A percentile compares a stretch with the other conserved stretches of the same genome.
These are phyloP conservation scores for Lamprologus tigripictilis DNA, from an alignment of 2,113 vertebrate species.

Conservation along the genomic window DNA sequence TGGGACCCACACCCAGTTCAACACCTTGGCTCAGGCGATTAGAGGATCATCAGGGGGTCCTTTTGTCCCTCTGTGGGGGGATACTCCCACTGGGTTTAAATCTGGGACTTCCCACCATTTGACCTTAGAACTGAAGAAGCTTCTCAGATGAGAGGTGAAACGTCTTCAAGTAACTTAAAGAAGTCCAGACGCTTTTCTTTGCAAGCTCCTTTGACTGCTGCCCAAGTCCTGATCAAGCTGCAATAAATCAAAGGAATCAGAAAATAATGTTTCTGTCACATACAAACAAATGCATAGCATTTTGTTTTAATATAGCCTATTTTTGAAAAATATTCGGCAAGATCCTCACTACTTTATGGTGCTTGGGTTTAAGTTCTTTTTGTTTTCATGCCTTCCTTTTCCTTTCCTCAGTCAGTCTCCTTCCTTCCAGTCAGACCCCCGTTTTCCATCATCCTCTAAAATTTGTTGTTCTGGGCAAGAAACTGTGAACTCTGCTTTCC, in stretches of 20 bases:
- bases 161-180: fast-evolving
- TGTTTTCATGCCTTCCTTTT: background rate
- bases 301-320: background rate
- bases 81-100: fast-evolving
- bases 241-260: background rate
- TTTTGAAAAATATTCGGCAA: background rate
- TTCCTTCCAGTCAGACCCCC: background rate
- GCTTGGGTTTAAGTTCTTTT: background rate
- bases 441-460: background rate
- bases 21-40: too few species aligned
- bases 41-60: too few species aligned
- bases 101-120: fast-evolving
- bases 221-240: background rate
- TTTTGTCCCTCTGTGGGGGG: too few species aligned
- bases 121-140: too few species aligned
- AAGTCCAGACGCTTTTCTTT: too few species aligned
- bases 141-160: fast-evolving
- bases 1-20: too few species aligned
- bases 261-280: fast-evolving
- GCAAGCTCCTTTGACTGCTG: too few species aligned
- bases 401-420: background rate
- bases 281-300: background rate
- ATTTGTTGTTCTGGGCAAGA: background rate
- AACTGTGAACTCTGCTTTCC: background rate
- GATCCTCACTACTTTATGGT: background rate